Evolutionary conservation across 2,888 invertebrate species (phyloP).

Genomic region (Zaprionus obscuricornis): DNA sequence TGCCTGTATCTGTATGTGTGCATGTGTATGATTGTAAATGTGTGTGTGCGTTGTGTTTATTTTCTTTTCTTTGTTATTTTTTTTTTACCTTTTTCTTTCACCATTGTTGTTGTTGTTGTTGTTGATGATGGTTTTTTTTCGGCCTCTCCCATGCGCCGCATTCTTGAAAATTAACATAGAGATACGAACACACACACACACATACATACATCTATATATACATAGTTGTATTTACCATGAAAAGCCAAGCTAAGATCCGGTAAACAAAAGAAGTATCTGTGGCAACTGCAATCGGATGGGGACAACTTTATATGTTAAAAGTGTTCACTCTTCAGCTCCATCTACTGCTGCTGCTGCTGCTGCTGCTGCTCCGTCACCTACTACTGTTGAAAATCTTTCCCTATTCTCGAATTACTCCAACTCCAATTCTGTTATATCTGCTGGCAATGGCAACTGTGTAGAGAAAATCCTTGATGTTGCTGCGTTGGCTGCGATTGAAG

Average conservation of each 20-base stretch:
- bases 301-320: too few species aligned
- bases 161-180: constrained; percentile 71
- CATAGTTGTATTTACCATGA: constrained; percentile 20
- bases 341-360: constrained; percentile 5
- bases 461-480: constrained; percentile 25
- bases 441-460: constrained; percentile 19
- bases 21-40: too few species aligned
- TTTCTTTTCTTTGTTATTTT: background rate
- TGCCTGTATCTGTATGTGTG: too few species aligned
- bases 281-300: constrained; percentile 3
- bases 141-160: constrained; percentile 39
- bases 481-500: constrained; percentile 34
- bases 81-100: constrained; percentile 1
- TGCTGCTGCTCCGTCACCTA: too few species aligned
- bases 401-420: background rate
- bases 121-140: constrained; percentile 36
- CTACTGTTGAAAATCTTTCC: too few species aligned
- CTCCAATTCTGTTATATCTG: too few species aligned
- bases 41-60: constrained; percentile 26
- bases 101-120: constrained; percentile 11
- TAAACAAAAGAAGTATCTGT: constrained; percentile 13
- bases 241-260: constrained; percentile 17
- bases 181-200: too few species aligned
- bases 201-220: constrained; percentile 4
- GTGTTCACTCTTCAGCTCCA: too few species aligned